Conservation (phyloP, 2,888 invertebrate species). For the Ariolimax columbianus region DNA sequence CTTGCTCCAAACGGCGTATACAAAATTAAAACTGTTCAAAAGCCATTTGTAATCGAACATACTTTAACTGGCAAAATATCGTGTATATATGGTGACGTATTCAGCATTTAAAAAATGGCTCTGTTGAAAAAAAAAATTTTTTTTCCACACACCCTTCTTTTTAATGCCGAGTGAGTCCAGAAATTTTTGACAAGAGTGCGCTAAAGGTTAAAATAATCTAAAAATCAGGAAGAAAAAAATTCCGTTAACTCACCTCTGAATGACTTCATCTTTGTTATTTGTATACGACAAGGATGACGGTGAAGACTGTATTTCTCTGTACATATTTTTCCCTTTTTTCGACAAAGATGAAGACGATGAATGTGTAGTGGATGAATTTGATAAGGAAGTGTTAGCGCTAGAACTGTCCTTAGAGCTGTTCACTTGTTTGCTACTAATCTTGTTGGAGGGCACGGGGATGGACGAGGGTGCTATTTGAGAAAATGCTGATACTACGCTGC, state of each 20-base stretch:
- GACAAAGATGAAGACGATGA: slow-evolving; percentile 47
- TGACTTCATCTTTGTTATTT: slow-evolving; percentile 77
- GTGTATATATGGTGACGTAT: no score
- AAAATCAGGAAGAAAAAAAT: no score
- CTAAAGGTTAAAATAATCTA: no score
- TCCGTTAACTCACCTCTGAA: slow-evolving; percentile 64
- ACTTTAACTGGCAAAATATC: no score
- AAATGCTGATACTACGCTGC: slow-evolving; percentile 54
- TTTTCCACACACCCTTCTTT: no score
- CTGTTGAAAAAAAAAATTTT: no score
- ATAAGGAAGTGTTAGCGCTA: slow-evolving; percentile 26
- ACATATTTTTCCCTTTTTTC: slow-evolving; percentile 52
- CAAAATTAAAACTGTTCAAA: no score
- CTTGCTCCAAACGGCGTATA: no score
- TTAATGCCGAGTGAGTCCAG: no score
- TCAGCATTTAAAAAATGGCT: no score
- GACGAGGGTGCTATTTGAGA: slow-evolving; percentile 48
- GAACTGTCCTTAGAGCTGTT: slow-evolving; percentile 70
- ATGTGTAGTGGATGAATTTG: slow-evolving; percentile 37
- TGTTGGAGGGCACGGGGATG: slow-evolving; percentile 55
- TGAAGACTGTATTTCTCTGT: slow-evolving; percentile 52
- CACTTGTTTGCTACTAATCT: slow-evolving; percentile 66
- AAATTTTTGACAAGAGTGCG: no score
- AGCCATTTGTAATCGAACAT: no score
- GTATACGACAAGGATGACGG: slow-evolving; percentile 53